Percentiles rank a stretch among this genome's conserved stretches.
These are phyloP conservation scores for Ypsolopha scabrella DNA, from an alignment of 2,888 invertebrate genomes.

Conservation along the genomic window DNA sequence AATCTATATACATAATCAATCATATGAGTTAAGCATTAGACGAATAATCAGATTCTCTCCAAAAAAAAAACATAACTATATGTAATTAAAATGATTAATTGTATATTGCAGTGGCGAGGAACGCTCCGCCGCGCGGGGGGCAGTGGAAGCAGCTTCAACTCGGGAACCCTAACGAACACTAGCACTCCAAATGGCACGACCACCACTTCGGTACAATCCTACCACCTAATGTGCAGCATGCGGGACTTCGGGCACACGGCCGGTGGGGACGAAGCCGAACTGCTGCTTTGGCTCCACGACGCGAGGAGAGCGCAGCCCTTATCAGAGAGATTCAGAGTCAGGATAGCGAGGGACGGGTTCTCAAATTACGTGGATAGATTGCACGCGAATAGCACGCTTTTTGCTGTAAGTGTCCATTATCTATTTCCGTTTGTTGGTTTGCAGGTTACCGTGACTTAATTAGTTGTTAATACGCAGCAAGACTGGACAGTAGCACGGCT, in stretches of 20 bases:
- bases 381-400: slow-evolving; percentile 90
- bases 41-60: too few relatives aligned
- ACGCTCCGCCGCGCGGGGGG: slow-evolving; percentile 58
- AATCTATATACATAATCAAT: too few relatives aligned
- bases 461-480: too few relatives aligned
- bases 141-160: slow-evolving; percentile 59
- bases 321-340: slow-evolving; percentile 90
- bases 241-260: slow-evolving; percentile 90
- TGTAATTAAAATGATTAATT: background rate
- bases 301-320: slow-evolving; percentile 81
- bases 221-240: slow-evolving; percentile 85
- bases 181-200: slow-evolving; percentile 14
- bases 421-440: too few relatives aligned
- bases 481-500: too few relatives aligned
- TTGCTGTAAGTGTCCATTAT: slow-evolving; percentile 72
- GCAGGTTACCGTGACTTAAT: too few relatives aligned
- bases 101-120: slow-evolving; percentile 48
- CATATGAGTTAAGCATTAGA: background rate
- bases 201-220: slow-evolving; percentile 46
- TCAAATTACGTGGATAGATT: slow-evolving; percentile 89
- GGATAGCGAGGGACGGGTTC: slow-evolving; percentile 90
- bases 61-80: too few relatives aligned
- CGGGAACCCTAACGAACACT: slow-evolving; percentile 48
- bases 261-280: slow-evolving; percentile 90
- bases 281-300: slow-evolving; percentile 90